These are phyloP conservation scores for Camponotus fellah DNA, from an alignment of 2,888 invertebrate species.

Conservation along the genomic window DNA sequence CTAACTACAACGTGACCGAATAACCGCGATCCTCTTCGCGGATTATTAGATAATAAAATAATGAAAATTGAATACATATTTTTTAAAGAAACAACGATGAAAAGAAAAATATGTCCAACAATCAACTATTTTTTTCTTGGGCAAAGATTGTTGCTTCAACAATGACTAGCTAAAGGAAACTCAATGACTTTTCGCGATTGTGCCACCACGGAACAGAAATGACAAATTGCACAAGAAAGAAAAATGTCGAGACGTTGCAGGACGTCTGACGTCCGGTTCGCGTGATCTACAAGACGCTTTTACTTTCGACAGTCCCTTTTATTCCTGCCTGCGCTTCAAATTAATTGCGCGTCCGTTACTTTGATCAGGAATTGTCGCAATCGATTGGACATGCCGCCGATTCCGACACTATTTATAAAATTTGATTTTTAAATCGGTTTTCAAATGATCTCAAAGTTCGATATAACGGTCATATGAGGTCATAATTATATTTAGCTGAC, in stretches of 20 bases:
- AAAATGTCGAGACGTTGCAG: conserved; percentile 51
- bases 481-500: conserved; percentile 11
- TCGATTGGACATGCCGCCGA: neutral
- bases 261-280: conserved; percentile 62
- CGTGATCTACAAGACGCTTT: conserved; percentile 64
- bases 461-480: conserved; percentile 1
- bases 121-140: neutral
- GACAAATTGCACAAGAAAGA: conserved; percentile 50
- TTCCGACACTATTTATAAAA: conserved; percentile 15
- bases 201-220: conserved; percentile 10
- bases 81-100: neutral
- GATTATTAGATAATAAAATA: neutral
- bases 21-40: neutral
- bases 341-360: conserved; percentile 38
- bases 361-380: conserved; percentile 46
- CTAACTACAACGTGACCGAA: neutral
- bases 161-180: conserved; percentile 27
- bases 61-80: neutral
- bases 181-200: conserved; percentile 49
- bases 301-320: conserved; percentile 59
- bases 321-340: conserved; percentile 37
- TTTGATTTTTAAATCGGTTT: neutral
- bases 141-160: conserved; percentile 16
- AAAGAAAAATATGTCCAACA: neutral
- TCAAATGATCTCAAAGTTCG: neutral